Evolutionary conservation across 2,888 invertebrate species (phyloP), one percentile per base, ranked within the genome.

Genomic region (Phortica magna): DNA sequence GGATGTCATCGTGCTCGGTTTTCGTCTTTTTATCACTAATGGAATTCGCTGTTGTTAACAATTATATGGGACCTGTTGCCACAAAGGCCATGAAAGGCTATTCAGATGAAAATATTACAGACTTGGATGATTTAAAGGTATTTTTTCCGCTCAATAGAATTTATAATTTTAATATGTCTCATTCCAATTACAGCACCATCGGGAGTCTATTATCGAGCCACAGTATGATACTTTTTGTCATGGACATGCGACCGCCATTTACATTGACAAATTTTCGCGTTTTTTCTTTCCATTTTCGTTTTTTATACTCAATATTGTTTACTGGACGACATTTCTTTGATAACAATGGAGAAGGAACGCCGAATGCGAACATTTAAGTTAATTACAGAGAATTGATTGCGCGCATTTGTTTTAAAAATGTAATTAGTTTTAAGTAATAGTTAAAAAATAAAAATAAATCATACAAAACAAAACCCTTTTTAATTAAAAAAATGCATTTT

Each of bases 1-100:
- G 96, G 96, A 97, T 97, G 97, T 97, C 96, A 0, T 96, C 96
- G 0, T 97, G 97, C 90, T 97, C 97, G 2, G 96, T 97, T 17
- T 97, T 97, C 91, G 97, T 97, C n/a, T 97, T 97, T 90, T 94
- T 97, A 74, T 97, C 97, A 0, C 93, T 97, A 43, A 97, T 97
- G 94, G 97, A 97, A 92, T 97, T 97, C 89, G 97, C 97, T 0
- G 95, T 97, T 2, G 97, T 97, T 64, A 97, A 97, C 90, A 97
- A 97, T 91, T 97, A 96, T 90, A 94, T 94, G 93, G 97, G 97
- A 0, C 96, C 97, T 0, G 94, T 96, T 0, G 96, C 97, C 12
- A 97, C 96, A 0, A 97, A 97, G 91, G 96, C 95, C 5, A 97
- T 97, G 97, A 97, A 97, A 89, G 97, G 97, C 0, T 97, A 96